Percentiles rank a stretch among this genome's conserved stretches.
These are phyloP conservation scores for Atethmia centrago DNA, from an alignment of 2,888 invertebrate species.

Conservation along the genomic window DNA sequence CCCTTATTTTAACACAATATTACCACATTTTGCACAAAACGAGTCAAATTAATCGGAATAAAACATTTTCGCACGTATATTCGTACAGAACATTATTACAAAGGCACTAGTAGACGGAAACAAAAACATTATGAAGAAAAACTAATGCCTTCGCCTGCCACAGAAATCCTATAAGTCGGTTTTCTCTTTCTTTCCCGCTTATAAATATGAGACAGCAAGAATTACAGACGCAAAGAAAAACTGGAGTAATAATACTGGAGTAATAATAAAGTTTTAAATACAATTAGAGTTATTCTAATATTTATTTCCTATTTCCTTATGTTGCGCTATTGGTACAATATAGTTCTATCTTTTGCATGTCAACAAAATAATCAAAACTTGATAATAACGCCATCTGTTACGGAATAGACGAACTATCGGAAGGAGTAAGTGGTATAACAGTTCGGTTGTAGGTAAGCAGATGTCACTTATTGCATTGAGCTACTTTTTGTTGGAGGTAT, in stretches of 20 bases:
- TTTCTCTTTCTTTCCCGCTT: slow-evolving; percentile 46
- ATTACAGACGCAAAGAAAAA: slow-evolving; percentile 8
- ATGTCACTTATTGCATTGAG: slow-evolving; percentile 19
- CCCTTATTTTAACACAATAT: slow-evolving; percentile 18
- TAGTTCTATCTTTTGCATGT: background rate
- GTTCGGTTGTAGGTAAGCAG: background rate
- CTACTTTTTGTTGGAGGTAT: background rate
- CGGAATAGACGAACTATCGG: slow-evolving; percentile 3
- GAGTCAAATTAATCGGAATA: background rate
- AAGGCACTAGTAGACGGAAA: slow-evolving; percentile 62
- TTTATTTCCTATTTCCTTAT: slow-evolving; percentile 18
- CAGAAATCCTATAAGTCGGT: slow-evolving; percentile 37
- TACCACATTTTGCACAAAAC: background rate
- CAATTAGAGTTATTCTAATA: background rate
- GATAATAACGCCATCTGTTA: slow-evolving; percentile 34
- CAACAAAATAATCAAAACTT: accelerated
- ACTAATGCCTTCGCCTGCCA: slow-evolving; percentile 12
- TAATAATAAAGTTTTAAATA: background rate
- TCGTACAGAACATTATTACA: slow-evolving; percentile 24
- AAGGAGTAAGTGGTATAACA: accelerated
- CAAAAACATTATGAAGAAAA: slow-evolving; percentile 50
- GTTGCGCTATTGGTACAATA: background rate
- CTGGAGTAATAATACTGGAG: background rate
- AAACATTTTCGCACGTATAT: slow-evolving; percentile 41
- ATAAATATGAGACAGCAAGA: slow-evolving; percentile 22